Evolutionary conservation across 2,113 vertebrate genomes (phyloP), one percentile per base, ranked within the genome.

Genomic region (Poeciliopsis prolifica): DNA sequence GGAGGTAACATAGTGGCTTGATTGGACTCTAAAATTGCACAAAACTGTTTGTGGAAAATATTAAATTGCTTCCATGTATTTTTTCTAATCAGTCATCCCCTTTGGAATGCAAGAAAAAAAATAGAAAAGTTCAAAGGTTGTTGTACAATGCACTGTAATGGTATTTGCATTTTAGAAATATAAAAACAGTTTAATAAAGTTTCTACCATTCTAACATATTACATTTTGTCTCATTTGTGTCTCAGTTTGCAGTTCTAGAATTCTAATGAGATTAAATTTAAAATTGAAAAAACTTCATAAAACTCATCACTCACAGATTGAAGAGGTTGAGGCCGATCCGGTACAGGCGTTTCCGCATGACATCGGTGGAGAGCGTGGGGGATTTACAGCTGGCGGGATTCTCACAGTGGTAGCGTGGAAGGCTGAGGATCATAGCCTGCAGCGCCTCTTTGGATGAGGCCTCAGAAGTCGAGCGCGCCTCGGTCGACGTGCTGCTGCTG

Each of bases 321-420:
- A 99, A 99, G 85, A 99, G 97, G 91, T 99, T 99, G 91, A 99
- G 97, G 73, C 98, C 98, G 0, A 99, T 99, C 86, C 98, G 96
- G 88, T 99, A 99, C 48, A 99, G 96, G 19, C 97, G 95, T 77
- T 99, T 99, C 62, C 98, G 94, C 94, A 99, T 97, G 70, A 97
- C 96, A 68, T 99, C 97, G 0, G 98, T 99, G 85, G 97, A 99
- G 65, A 99, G 95, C 0, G 97, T 99, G 65, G 98, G 97, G 0
- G 98, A 99, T 86, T 96, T 97, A 93, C 97, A 99, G 94, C 96
- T 96, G 17, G 96, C 95, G 0, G 97, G 98, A 87, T 98, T 99
- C 91, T 99, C 97, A 75, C 98, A 99, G 90, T 98, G 97, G 94
- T 98, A 98, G 70, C 97, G 95, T 0, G 98, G 98, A 87, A 99